phyloP scores from a whole-genome alignment of 2,113 vertebrate species.

The Rhizomys pruinosus region DNA sequence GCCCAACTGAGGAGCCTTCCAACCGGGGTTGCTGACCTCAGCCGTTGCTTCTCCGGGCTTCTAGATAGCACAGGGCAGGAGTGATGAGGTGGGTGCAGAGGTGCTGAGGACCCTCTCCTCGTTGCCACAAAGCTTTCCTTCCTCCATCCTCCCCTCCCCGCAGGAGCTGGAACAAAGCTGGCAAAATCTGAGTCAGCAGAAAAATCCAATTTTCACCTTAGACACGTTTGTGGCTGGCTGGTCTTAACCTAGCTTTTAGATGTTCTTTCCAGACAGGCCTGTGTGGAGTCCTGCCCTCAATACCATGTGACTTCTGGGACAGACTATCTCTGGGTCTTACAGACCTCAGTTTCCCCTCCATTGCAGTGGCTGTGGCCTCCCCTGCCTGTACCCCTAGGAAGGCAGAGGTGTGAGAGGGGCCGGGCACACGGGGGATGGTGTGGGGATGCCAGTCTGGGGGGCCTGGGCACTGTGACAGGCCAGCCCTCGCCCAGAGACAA shows the following conservation, averaged over 20 bases:
- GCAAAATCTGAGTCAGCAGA: constrained; percentile 66
- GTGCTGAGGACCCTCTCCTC: not conserved
- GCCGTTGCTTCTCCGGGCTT: not conserved
- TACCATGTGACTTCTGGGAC: fast-evolving
- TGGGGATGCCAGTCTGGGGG: not conserved
- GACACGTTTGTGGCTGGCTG: constrained; percentile 57
- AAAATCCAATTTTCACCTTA: constrained; percentile 73
- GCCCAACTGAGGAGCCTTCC: not conserved
- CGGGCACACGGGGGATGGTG: not conserved
- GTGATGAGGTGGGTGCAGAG: fast-evolving
- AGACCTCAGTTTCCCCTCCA: not conserved
- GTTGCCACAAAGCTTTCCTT: not conserved
- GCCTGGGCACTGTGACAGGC: not conserved
- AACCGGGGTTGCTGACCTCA: fast-evolving
- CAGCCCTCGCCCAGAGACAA: not conserved
- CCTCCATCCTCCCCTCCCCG: not conserved
- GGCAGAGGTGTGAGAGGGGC: not conserved
- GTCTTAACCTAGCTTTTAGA: not conserved
- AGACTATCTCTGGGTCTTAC: fast-evolving
- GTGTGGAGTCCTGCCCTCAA: not conserved
- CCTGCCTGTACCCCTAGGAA: not conserved
- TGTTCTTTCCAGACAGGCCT: not conserved
- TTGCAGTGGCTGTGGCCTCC: not conserved
- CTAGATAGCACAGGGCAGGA: fast-evolving
- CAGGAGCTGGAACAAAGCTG: constrained; percentile 51